Evolutionary conservation across 2,888 invertebrate genomes (phyloP), one percentile per base, ranked within the genome.

Genomic region (Malachius bipustulatus): DNA sequence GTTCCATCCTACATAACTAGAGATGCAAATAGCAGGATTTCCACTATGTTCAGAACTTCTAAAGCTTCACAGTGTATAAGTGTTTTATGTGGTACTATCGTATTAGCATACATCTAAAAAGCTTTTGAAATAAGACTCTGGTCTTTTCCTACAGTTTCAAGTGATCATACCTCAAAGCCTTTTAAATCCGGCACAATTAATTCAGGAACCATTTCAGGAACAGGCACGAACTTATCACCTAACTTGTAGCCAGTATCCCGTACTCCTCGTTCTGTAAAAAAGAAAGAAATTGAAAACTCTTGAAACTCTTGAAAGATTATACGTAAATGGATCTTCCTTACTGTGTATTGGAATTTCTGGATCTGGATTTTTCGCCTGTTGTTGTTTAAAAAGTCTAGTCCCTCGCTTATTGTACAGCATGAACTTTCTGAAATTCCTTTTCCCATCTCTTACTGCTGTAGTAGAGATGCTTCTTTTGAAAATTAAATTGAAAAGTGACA

Each of bases 121-220:
- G 8, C 13, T 12, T 9, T 16, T 11, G 28, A 15, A 11, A 9
- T 9, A 4, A 8, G 28, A 28, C 11, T 6, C 28, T 8, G 6
- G 10, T 28, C 6, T 28, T 28, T 4, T 10, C 9, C 10, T 8
- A 8, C 6, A 8, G 11, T 10, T 8, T 28, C 14, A 27, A 11
- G 10, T n/a, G 19, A 12, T 37, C 48, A 52, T 60, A 73, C 76
- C 55, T 79, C 65, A 54, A 82, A 97, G 45, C 69, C 76, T 43
- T 71, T 77, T 14, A 98, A 63, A 59, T 93, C 79, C 1, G 97
- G 97, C 2, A 97, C 94, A 37, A 97, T 75, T 10, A 97, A 57
- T 56, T 94, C 84, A 0, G 96, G 93, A 43, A 89, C 73, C 78
- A 80, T 90, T 68, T 96, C 94, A 1, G 83, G 82, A 3, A 96